Evolutionary conservation across 2,888 invertebrate species (phyloP), one percentile per base, ranked within the genome.

Genomic region (Vannuccia rotundouncinata): DNA sequence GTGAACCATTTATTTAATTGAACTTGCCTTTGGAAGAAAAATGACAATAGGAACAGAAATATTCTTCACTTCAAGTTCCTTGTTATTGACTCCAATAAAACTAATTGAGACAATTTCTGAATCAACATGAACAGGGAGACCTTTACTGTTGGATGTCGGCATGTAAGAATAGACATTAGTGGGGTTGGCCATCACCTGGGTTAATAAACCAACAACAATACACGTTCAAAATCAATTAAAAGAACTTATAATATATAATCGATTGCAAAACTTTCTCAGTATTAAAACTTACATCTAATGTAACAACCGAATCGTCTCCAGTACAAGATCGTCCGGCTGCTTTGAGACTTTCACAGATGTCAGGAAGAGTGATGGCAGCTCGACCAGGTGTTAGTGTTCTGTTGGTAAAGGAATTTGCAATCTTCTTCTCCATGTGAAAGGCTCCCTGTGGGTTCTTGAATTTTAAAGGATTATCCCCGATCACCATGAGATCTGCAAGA

Each of bases 41-140:
- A 86, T 82, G 59, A 82, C 82, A 30, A 86, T 80, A 0, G 84
- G 84, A 22, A 81, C 60, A 22, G 60, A 31, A 22, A 82, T n/a
- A 28, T 76, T 75, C 0, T 25, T 45, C 13, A 84, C 80, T 10
- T 29, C 31, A 27, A 83, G 78, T 28, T 79, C 77, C 0, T 77
- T 59, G 22, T 82, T 5, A 83, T 30, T 0, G 81, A 78, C 30
- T 83, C 74, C 13, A 60, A 77, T 59, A 17, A 77, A 59, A 29
- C 59, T 77, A 1, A 77, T 17, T 1, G 77, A 77, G 17, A 77
- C 77, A 27, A 77, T 25, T 28, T 77, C 77, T n/a, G 31, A 22
- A 22, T 77, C 27, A 5, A 77, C 31, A 1, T n/a, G 77, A 2
- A 77, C 59, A n/a, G 77, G 77, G 1, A 77, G 25, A 2, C 77